Evolutionary conservation across 37 sponge, comb jelly and placozoan genomes (phyloP), one percentile per base, ranked within the genome.

Genomic region (Chondrosia reniformis): DNA sequence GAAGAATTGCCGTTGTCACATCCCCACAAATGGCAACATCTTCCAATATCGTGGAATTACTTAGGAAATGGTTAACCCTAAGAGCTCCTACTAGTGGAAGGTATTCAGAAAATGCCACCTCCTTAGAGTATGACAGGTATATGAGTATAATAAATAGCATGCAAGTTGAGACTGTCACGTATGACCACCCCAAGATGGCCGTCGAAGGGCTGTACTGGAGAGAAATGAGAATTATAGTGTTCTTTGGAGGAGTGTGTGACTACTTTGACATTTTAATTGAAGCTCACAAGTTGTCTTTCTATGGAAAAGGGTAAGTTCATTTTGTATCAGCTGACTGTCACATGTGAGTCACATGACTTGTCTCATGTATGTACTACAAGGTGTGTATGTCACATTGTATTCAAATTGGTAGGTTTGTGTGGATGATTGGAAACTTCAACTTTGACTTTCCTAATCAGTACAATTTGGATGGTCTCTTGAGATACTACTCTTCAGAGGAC

Each of bases 361-460:
- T n/a, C n/a, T n/a, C n/a, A n/a, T n/a, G n/a, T n/a, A n/a, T n/a
- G n/a, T n/a, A n/a, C n/a, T n/a, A n/a, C n/a, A n/a, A n/a, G n/a
- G n/a, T n/a, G n/a, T n/a, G n/a, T n/a, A n/a, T n/a, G n/a, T n/a
- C n/a, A n/a, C n/a, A n/a, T n/a, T n/a, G n/a, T n/a, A n/a, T n/a
- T n/a, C n/a, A n/a, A n/a, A n/a, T n/a, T n/a, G n/a, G 3, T 28
- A 82, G 82, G 28, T 58, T 43, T 82, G 75, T 75, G 38, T 82
- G 82, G 82, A 74, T 82, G 12, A 75, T 33, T 43, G 15, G 46
- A 7, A 75, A 82, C 65, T 33, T 42, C 27, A 27, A 55, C 36
- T 27, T 82, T 19, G 44, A 21, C 1, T 82, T 82, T 42, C 82
- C 82, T 25, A 64, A 82, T 22, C 55, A 82, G 33, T 82, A 82